Conservation (phyloP, 2,113 vertebrate species). For the Mellivora capensis region DNA sequence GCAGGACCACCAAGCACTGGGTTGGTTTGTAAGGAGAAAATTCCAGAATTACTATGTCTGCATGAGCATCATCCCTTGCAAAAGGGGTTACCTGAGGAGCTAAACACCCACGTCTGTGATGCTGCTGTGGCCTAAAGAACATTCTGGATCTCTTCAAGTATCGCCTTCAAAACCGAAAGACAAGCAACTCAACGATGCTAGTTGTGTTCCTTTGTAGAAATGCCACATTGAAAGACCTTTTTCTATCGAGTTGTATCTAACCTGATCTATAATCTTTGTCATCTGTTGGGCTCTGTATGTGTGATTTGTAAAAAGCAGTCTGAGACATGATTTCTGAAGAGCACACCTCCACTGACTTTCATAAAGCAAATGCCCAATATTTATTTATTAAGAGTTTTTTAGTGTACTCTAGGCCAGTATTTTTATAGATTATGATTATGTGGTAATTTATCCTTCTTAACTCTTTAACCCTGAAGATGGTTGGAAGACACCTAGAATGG, state of each 20-base stretch:
- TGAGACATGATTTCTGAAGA: constrained; percentile 74
- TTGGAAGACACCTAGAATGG: constrained; percentile 72
- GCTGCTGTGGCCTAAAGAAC: not conserved
- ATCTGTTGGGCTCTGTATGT: constrained; percentile 69
- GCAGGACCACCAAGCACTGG: not conserved
- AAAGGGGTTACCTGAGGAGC: not conserved
- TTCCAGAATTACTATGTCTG: not conserved
- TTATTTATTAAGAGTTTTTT: constrained; percentile 83
- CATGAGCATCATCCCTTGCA: not conserved
- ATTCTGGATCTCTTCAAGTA: constrained; percentile 20
- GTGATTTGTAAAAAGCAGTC: constrained; percentile 78
- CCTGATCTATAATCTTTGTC: constrained; percentile 46
- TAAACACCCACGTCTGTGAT: not conserved
- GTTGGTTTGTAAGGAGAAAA: not conserved
- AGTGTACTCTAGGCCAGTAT: constrained; percentile 83
- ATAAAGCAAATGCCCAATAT: constrained; percentile 79
- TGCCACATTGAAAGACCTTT: constrained; percentile 37
- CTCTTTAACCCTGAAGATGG: constrained; percentile 70
- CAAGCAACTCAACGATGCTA: not conserved
- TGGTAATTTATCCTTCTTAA: constrained; percentile 78
- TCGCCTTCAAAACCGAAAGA: constrained; percentile 48
- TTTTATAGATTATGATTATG: constrained; percentile 83
- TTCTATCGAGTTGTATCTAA: constrained; percentile 57
- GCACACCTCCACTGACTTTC: constrained; percentile 79
- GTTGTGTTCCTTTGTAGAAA: constrained; percentile 56